These are phyloP conservation scores for Hydrolagus colliei DNA, from an alignment of 2,797 vertebrate genomes.

Conservation along the genomic window DNA sequence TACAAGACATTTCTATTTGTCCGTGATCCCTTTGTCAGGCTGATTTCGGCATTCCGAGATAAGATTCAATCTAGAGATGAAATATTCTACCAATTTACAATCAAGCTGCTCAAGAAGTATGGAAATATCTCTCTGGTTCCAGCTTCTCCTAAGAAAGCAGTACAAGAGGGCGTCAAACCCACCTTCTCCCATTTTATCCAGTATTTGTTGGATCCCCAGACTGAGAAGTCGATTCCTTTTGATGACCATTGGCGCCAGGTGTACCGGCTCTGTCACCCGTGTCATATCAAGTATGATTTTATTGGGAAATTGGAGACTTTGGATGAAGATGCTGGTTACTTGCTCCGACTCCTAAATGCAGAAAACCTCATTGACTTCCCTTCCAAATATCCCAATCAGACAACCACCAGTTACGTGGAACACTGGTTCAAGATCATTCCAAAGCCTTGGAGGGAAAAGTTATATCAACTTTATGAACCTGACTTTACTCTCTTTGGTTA, in stretches of 20 bases:
- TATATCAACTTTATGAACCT: conserved; percentile 81
- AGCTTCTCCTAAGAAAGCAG: conserved; percentile 72
- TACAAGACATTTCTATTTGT: conserved; percentile 98
- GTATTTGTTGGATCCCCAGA: conserved; percentile 87
- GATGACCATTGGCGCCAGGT: conserved; percentile 79
- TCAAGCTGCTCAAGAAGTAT: conserved; percentile 77
- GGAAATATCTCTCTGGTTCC: conserved; percentile 74
- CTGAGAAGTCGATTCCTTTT: conserved; percentile 63
- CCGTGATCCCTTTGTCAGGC: conserved; percentile 86
- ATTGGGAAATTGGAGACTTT: conserved; percentile 84
- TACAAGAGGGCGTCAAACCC: conserved; percentile 67
- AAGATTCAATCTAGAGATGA: conserved; percentile 86
- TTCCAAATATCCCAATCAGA: conserved; percentile 70
- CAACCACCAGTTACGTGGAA: conserved; percentile 75
- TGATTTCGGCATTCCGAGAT: conserved; percentile 93
- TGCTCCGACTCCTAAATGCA: conserved; percentile 72
- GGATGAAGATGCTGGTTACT: conserved; percentile 74
- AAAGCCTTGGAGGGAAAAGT: conserved; percentile 61
- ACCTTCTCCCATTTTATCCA: conserved; percentile 85
- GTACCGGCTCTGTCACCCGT: conserved; percentile 84
- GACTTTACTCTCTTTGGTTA: conserved; percentile 89
- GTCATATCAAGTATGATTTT: conserved; percentile 90
- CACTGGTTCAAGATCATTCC: conserved; percentile 80
- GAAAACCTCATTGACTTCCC: conserved; percentile 76
- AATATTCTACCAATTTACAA: conserved; percentile 79